Evolutionary conservation across 2,797 vertebrate species (phyloP).

Genomic region (Takifugu rubripes): DNA sequence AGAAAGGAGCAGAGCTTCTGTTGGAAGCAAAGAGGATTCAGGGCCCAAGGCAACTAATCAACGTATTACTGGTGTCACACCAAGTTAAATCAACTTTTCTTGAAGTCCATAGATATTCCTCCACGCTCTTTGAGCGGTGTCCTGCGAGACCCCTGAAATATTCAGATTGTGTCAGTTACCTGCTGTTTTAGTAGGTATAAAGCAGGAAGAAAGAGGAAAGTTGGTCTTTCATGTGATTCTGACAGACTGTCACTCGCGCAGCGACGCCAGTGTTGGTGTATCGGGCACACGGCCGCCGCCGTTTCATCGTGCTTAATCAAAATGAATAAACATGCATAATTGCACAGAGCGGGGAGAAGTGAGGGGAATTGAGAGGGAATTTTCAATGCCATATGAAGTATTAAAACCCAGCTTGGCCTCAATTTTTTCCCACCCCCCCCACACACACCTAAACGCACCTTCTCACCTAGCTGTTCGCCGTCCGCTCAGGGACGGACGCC

Average conservation of each 20-base stretch:
- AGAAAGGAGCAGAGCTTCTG: background rate
- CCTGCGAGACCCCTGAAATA: conserved; percentile 67
- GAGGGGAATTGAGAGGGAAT: conserved; percentile 70
- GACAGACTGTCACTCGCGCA: conserved; percentile 58
- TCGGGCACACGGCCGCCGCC: conserved; percentile 35
- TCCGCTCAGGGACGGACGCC: conserved; percentile 17
- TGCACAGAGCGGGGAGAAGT: conserved; percentile 64
- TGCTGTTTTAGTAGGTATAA: conserved; percentile 64
- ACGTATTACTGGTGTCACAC: conserved; percentile 65
- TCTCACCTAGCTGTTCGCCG: conserved; percentile 51
- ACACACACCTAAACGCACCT: conserved; percentile 40
- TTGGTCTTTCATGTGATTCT: conserved; percentile 45
- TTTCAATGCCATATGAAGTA: conserved; percentile 75
- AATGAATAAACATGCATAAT: conserved; percentile 78
- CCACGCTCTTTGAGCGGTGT: conserved; percentile 56
- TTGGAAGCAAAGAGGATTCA: conserved; percentile 49
- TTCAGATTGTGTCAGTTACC: conserved; percentile 62
- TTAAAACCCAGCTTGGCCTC: conserved; percentile 61
- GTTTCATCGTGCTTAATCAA: conserved; percentile 67
- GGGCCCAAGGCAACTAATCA: conserved; percentile 74
- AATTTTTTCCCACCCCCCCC: conserved; percentile 18
- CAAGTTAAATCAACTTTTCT: conserved; percentile 57
- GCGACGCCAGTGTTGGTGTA: conserved; percentile 45
- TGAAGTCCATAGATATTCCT: conserved; percentile 38
- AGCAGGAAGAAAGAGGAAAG: conserved; percentile 7